These are phyloP conservation scores for Cheumatopsyche charites DNA, from an alignment of 1,140 invertebrate species.

Conservation along the genomic window DNA sequence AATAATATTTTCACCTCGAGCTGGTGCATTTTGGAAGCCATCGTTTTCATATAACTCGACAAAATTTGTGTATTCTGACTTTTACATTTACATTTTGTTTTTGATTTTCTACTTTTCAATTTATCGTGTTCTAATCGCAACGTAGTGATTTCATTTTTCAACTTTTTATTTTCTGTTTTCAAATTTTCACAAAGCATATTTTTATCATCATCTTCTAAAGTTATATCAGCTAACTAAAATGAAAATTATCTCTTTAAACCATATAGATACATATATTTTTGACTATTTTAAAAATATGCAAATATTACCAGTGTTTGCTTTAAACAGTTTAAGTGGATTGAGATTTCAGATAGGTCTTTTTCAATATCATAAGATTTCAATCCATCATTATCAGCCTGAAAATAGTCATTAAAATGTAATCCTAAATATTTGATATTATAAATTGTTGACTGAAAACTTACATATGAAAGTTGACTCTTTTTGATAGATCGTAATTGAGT, in stretches of 20 bases:
- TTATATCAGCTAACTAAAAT: not conserved
- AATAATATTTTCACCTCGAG: too few relatives aligned
- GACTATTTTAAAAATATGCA: not conserved
- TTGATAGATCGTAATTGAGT: slow-evolving; percentile 28
- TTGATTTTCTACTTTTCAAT: not conserved
- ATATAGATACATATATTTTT: not conserved
- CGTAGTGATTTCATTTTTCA: not conserved
- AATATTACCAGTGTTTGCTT: slow-evolving; percentile 15
- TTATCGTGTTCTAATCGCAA: not conserved
- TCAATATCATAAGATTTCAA: not conserved
- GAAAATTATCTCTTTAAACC: not conserved
- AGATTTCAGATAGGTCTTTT: slow-evolving; percentile 6
- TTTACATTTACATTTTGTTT: not conserved
- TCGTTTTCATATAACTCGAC: not conserved
- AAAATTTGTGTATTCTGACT: not conserved
- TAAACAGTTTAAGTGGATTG: not conserved
- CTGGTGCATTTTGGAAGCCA: not conserved
- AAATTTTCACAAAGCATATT: not conserved
- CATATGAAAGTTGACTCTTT: slow-evolving; percentile 16
- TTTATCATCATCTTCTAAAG: not conserved
- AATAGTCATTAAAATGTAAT: too few relatives aligned
- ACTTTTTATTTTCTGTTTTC: not conserved
- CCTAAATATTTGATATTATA: too few relatives aligned
- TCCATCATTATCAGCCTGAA: not conserved
- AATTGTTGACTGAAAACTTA: slow-evolving; percentile 8